Evolutionary conservation across 2,113 vertebrate species (phyloP), one percentile per base, ranked within the genome.

Genomic region (Sturnus vulgaris): DNA sequence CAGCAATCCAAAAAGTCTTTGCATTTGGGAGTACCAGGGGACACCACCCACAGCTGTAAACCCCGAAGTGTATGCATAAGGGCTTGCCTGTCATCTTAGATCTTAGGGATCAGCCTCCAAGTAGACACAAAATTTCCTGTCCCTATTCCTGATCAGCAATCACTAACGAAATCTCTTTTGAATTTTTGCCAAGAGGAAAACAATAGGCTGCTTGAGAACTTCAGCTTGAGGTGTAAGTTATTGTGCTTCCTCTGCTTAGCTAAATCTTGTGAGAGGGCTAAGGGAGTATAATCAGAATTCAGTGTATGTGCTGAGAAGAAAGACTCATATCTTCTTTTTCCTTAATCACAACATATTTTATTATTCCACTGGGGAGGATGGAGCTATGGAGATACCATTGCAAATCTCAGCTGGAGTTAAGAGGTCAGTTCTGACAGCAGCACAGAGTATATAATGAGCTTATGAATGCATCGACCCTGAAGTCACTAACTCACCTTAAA

Each of bases 181-280:
- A 90, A 81, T 60, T 27, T 75, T 59, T 93, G 95, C 90, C 94
- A 96, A 96, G 60, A 37, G 24, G 39, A 92, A 90, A 92, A 94
- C 72, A 89, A 88, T 35, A 63, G 72, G 65, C 39, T 37, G 60
- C 83, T 69, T 0, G 4, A 79, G 84, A 37, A 63, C 59, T 82
- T 55, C 57, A 56, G 68, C 35, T 44, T 57, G 55, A 44, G 70
- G 49, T 22, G 56, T 2, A 4, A 79, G 66, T 70, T 63, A 64
- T 18, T 65, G 63, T 39, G 40, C 39, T 82, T 83, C 88, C 65
- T 73, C 53, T 75, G 66, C 82, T 95, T 60, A 72, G 73, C 53
- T 31, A 88, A 61, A 71, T 60, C 88, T 55, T 72, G 23, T 2
- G 5, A 61, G 63, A 56, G 33, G 11, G 25, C 37, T 60, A 33